A percentile compares a stretch with the other conserved stretches of the same genome.
phyloP scores from a whole-genome alignment of 2,797 vertebrate species.

The Characodon lateralis region DNA sequence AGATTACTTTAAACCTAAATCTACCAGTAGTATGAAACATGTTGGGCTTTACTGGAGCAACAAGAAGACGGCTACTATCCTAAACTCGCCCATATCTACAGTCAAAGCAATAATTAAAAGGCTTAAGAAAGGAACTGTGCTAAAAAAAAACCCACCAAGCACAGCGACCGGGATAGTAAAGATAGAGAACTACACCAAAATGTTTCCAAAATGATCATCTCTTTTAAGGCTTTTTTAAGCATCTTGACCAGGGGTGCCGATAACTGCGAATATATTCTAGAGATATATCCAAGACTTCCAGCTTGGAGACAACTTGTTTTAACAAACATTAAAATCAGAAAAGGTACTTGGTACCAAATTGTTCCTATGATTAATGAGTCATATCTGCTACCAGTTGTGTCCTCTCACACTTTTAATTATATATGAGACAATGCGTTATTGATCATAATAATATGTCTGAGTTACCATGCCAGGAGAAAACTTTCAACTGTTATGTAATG shows the following conservation, averaged over 20 bases:
- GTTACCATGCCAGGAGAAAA: neutral
- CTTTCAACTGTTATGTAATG: neutral
- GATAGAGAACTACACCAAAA: neutral
- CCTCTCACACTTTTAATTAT: neutral
- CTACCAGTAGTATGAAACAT: too few relatives aligned
- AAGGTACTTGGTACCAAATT: neutral
- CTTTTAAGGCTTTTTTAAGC: neutral
- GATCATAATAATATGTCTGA: neutral
- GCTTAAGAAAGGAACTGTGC: neutral
- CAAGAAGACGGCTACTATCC: too few relatives aligned
- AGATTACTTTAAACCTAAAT: too few relatives aligned
- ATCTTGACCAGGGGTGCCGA: neutral
- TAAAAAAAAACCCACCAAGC: neutral
- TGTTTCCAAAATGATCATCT: neutral
- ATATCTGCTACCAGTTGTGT: neutral
- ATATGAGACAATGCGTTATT: neutral
- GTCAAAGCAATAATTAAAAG: neutral
- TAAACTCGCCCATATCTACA: neutral
- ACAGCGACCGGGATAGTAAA: neutral
- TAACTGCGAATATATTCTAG: neutral
- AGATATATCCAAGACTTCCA: constrained; percentile 16
- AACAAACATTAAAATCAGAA: neutral
- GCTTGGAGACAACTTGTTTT: neutral
- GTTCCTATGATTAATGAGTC: neutral
- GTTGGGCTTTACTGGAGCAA: too few relatives aligned